These are phyloP conservation scores for Salvelinus fontinalis DNA, from an alignment of 2,113 vertebrate species.

Conservation along the genomic window DNA sequence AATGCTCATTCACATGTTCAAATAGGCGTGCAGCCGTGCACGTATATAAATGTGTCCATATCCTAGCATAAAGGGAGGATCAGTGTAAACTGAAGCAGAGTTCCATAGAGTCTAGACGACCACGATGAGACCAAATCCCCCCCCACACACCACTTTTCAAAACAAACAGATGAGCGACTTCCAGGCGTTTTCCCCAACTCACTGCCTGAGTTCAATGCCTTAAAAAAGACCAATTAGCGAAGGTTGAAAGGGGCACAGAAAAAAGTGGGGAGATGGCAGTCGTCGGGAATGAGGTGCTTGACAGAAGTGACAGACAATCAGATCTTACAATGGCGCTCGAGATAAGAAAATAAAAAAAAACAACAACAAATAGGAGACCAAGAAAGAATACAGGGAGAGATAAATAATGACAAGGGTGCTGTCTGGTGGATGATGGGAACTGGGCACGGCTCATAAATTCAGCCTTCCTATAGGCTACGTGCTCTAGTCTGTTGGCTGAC, in stretches of 20 bases:
- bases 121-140: conserved; percentile 49
- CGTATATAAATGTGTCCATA: too few species aligned
- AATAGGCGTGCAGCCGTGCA: too few species aligned
- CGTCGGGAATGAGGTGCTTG: conserved; percentile 61
- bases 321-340: conserved; percentile 38
- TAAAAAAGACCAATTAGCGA: conserved; percentile 50
- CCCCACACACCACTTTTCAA: conserved; percentile 41
- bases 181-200: conserved; percentile 17
- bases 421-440: conserved; percentile 31
- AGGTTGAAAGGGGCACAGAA: conserved; percentile 43
- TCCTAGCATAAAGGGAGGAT: too few species aligned
- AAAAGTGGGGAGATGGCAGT: conserved; percentile 45
- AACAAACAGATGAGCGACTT: conserved; percentile 58
- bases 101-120: too few species aligned
- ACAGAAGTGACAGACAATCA: conserved; percentile 46
- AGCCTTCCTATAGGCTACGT: too few species aligned
- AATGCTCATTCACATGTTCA: too few species aligned
- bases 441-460: conserved; percentile 31
- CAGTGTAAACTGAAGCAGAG: too few species aligned
- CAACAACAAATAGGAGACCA: conserved; percentile 30
- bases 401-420: conserved; percentile 53
- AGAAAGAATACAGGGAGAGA: too few species aligned
- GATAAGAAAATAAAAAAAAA: conserved; percentile 41
- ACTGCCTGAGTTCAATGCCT: conserved; percentile 26
- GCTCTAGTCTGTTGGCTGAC: too few species aligned